Evolutionary conservation across 2,888 invertebrate genomes (phyloP), one percentile per base, ranked within the genome.

Genomic region (Omphaloscelis lunosa): DNA sequence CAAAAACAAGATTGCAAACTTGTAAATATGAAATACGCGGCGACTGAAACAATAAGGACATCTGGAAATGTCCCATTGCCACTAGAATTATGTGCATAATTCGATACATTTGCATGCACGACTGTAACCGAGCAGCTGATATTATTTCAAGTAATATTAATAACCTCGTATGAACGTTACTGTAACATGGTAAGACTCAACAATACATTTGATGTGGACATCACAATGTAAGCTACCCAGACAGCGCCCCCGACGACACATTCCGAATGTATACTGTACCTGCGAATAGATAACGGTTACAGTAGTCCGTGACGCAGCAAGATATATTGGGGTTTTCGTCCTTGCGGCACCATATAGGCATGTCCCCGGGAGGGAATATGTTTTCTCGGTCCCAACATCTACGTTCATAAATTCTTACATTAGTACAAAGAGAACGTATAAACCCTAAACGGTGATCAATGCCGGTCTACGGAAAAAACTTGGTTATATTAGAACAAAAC

Each of bases 241-340:
- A 90, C 85, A 88, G 89, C 85, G 86, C 89, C 88, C 92, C 92
- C 86, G 91, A 93, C 93, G 92, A 90, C 93, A 94, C 94, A 94
- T 93, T 92, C 92, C 90, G 88, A 87, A 90, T 85, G 82, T 86
- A 88, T 92, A 92, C 94, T 93, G 93, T 96, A 96, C 96, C 96
- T 95, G 93, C 87, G 90, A 93, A 90, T 89, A 93, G 87, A 91
- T 91, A 90, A 91, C 93, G 93, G 93, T 98, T 98, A 97, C 98
- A 98, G 97, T 97, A 97, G 97, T 98, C 98, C 94, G 97, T 96
- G 91, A 97, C 94, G 96, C 98, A 98, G 97, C 98, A 98, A 89
- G 92, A 92, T 86, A 96, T 94, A 91, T 93, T 94, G 83, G 93
- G 91, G 74, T 91, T 91, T 87, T 95, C 94, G 80, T 92, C 91